Percentiles rank a stretch among this genome's conserved stretches.
These are phyloP conservation scores for Antheraea pernyi DNA, from an alignment of 1,140 invertebrate species.

Conservation along the genomic window DNA sequence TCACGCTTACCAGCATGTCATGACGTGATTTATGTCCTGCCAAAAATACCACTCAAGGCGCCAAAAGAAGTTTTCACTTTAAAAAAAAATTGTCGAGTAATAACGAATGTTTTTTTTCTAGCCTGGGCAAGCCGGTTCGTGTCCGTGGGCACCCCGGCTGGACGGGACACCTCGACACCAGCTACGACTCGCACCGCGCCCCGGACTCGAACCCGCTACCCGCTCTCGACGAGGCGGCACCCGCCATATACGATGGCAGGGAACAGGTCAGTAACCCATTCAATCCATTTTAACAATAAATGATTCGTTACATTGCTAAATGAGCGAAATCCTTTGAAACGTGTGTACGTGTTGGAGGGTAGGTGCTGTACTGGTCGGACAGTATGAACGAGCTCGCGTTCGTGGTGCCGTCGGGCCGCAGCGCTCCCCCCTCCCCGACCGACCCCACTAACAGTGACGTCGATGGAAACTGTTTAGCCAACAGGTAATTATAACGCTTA, in stretches of 20 bases:
- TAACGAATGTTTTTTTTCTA: constrained; percentile 48
- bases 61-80: too few relatives aligned
- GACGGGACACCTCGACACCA: constrained; percentile 92
- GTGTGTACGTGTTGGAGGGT: too few relatives aligned
- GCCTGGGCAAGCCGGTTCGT: constrained; percentile 92
- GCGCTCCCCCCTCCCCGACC: constrained; percentile 31
- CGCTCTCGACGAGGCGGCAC: constrained; percentile 75
- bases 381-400: constrained; percentile 96
- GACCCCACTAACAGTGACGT: constrained; percentile 57
- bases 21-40: too few relatives aligned
- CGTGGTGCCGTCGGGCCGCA: constrained; percentile 90
- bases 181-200: constrained; percentile 79
- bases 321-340: too few relatives aligned
- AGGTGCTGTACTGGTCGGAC: constrained; percentile 97
- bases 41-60: too few relatives aligned
- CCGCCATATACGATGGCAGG: constrained; percentile 84
- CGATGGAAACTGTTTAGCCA: constrained; percentile 74
- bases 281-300: too few relatives aligned
- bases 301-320: too few relatives aligned
- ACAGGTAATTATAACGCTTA: constrained; percentile 11
- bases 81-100: too few relatives aligned
- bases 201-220: constrained; percentile 66
- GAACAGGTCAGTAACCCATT: constrained; percentile 50
- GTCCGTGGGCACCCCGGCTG: constrained; percentile 92
- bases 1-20: too few relatives aligned